Base-by-base conservation (phyloP, 2,113 vertebrate genomes). In the Melozone crissalis region DNA sequence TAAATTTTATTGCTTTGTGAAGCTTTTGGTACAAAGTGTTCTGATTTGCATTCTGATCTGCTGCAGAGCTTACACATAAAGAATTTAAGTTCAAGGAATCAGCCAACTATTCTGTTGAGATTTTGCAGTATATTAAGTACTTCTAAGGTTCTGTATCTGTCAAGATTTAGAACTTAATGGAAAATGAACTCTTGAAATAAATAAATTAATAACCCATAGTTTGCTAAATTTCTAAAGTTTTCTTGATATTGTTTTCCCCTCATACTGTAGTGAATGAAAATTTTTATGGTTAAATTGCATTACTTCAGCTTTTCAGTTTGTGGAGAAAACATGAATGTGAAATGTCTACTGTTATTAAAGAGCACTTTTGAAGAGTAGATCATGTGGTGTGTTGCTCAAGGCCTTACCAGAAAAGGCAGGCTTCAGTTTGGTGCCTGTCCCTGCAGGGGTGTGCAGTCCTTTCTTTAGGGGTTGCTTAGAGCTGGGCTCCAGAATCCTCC, bases 301-400 rank as follows among this genome's bases (percentile, higher is more conserved):
- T 88, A 52, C 39, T 84, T 87, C 76, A 93, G 65, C 88, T 84
- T 90, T 91, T 93, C 85, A 72, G 35, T 92, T 84, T 68, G 43
- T 68, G 65, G 39, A 66, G 68, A 43, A 89, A 74, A 79, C 23
- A 13, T 65, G 61, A 68, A 68, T 35, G 20, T 65, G 52, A 75
- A 31, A 49, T 61, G 52, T 61, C 88, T 58, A 2, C 61, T 61
- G 54, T 57, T 74, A 54, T 76, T 73, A 49, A 73, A 68, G 62
- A 83, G 35, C 14, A 15, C 44, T 80, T 89, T 19, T 83, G 58
- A 90, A 86, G 67, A 85, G 46, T 47, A 71, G 55, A 49, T 85
- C 39, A 31, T 28, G 49, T 51, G 78, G 8, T 90, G 26, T 82
- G 41, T 43, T 94, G 72, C 67, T 85, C 54, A 82, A 76, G 55